These are phyloP conservation scores for Macrosteles quadrilineatus DNA, from an alignment of 1,140 invertebrate genomes.

Conservation along the genomic window DNA sequence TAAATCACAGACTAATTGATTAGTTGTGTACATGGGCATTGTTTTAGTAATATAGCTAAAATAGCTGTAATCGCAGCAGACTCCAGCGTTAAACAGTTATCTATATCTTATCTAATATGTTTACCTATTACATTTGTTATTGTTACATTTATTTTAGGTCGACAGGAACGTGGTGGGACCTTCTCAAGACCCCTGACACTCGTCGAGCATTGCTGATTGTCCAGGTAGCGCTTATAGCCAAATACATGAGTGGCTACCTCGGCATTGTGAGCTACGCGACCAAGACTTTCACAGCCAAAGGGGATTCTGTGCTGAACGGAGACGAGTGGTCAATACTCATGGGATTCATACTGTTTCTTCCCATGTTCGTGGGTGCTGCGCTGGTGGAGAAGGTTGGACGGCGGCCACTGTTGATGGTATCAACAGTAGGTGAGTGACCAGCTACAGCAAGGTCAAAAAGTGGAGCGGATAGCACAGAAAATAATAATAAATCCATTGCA, in stretches of 20 bases:
- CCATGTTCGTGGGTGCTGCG: slow-evolving; percentile 45
- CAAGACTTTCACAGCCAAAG: slow-evolving; percentile 51
- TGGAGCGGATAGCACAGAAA: too few relatives aligned
- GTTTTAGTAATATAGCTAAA: too few relatives aligned
- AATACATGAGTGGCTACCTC: slow-evolving; percentile 37
- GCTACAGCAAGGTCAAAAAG: too few relatives aligned
- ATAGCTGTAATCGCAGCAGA: too few relatives aligned
- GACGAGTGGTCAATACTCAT: slow-evolving; percentile 45
- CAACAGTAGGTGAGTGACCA: slow-evolving; percentile 37
- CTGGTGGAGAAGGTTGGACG: slow-evolving; percentile 48
- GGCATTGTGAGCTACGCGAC: slow-evolving; percentile 45
- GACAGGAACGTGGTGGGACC: slow-evolving; percentile 34
- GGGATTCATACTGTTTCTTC: slow-evolving; percentile 44
- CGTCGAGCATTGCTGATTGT: slow-evolving; percentile 35
- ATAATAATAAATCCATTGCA: too few relatives aligned
- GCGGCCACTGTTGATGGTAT: slow-evolving; percentile 51
- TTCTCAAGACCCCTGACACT: slow-evolving; percentile 28
- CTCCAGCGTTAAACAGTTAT: too few relatives aligned
- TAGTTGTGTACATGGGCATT: too few relatives aligned
- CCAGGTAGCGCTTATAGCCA: slow-evolving; percentile 26
- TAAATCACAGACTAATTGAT: too few relatives aligned
- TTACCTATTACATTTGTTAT: too few relatives aligned
- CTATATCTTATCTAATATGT: too few relatives aligned
- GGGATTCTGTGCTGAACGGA: slow-evolving; percentile 43
- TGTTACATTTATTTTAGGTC: too few relatives aligned